Base-by-base conservation (phyloP, 2,113 vertebrate genomes). In the Pantherophis guttatus region DNA sequence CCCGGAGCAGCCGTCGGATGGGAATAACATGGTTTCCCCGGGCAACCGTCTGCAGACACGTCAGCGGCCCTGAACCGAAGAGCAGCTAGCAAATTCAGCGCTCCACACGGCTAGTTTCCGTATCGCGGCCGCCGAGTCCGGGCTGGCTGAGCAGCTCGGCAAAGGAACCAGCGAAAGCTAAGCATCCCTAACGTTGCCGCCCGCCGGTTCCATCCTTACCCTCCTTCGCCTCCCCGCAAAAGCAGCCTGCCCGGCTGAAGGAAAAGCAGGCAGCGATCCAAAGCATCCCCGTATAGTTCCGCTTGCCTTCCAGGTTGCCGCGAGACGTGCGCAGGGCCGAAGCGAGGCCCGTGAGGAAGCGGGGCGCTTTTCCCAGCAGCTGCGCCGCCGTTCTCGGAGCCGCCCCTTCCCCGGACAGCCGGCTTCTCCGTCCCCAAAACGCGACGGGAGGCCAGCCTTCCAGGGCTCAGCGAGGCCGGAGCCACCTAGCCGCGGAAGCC, bases 41-140 rank as follows among this genome's bases (percentile, higher is more conserved):
- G 48, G 92, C 92, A 93, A 93, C 92, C 4, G 54, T 48, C 65
- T n/a, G 55, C 48, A 23, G 70, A 53, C 48, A 93, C 88, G 92
- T 93, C 92, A 93, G 92, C 53, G 52, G 85, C 92, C 87, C 52
- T 19, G 4, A 15, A 55, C 62, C n/a, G 70, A 26, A 62, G 19
- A 70, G 89, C 9, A 19, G 8, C 24, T 24, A 62, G 23, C 24
- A 1, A 70, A 70, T 70, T 70, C 29, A 70, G 29, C 12, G 65
- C 65, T 33, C 29, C 29, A 15, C 29, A 2, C 29, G 29, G 29
- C 19, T 53, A 15, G 26, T 15, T 52, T 19, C 44, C 17, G 17
- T 29, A 3, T 2, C 9, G 44, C 44, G 5, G 17, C 10, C 13
- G 12, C 33, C 48, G 15, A 53, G 11, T 17, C 50, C 44, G 53